phyloP scores from a whole-genome alignment of 1,140 invertebrate species.

The Drosophila funebris region DNA sequence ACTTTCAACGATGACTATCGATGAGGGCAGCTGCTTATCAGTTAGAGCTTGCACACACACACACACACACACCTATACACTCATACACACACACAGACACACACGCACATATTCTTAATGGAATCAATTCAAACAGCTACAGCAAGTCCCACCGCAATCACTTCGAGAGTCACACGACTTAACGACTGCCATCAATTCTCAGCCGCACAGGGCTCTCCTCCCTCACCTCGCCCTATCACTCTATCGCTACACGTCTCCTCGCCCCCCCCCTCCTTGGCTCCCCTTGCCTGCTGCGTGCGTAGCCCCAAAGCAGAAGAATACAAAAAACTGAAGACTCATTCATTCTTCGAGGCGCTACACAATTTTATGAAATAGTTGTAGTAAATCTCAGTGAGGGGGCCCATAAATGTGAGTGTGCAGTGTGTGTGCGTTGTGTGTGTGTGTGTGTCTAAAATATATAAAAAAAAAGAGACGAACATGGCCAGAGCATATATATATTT shows the following conservation, averaged over 20 bases:
- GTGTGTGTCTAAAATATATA: conserved; percentile 14
- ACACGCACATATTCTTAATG: conserved; percentile 54
- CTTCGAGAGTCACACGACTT: conserved; percentile 64
- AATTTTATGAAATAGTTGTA: conserved; percentile 55
- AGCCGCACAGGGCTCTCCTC: background rate
- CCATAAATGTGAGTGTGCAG: conserved; percentile 3
- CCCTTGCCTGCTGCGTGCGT: background rate
- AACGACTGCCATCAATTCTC: conserved; percentile 25
- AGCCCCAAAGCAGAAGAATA: background rate
- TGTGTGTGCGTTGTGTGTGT: conserved; percentile 1
- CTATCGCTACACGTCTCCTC: background rate
- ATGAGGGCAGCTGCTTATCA: conserved; percentile 30
- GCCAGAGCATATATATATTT: conserved; percentile 10
- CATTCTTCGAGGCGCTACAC: conserved; percentile 34
- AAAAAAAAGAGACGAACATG: conserved; percentile 4
- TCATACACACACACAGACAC: conserved; percentile 10
- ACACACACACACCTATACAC: conserved; percentile 3
- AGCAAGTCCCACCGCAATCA: conserved; percentile 44
- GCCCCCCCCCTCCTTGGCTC: background rate
- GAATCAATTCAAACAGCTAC: conserved; percentile 64
- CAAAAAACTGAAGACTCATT: conserved; percentile 23
- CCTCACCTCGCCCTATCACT: background rate
- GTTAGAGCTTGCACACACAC: conserved; percentile 17
- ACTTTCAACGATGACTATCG: background rate
- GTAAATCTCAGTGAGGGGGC: conserved; percentile 58